Conservation (phyloP, 2,888 invertebrate genomes). For the Mellilla xanthometata region DNA sequence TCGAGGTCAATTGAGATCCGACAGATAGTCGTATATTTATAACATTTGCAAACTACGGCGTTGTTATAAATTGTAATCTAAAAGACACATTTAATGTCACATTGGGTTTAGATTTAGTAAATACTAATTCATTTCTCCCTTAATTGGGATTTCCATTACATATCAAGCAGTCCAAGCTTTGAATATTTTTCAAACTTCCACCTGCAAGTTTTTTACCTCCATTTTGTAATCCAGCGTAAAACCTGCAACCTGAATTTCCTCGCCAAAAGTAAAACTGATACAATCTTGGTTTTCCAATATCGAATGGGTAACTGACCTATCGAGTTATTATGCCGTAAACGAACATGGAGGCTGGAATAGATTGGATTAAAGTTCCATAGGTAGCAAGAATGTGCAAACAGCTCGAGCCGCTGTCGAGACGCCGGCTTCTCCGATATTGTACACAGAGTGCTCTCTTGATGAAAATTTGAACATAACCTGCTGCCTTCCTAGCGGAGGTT, state of each 20-base stretch:
- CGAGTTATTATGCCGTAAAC: slow-evolving; percentile 23
- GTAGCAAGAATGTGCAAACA: slow-evolving; percentile 38
- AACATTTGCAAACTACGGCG: no score
- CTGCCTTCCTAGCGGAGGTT: slow-evolving; percentile 8
- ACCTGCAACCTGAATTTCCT: slow-evolving; percentile 17
- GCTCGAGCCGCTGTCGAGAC: slow-evolving; percentile 41
- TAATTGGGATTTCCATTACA: not conserved
- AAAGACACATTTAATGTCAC: no score
- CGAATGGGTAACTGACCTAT: slow-evolving; percentile 19
- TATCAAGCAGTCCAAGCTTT: not conserved
- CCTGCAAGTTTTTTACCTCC: slow-evolving; percentile 8
- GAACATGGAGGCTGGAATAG: slow-evolving; percentile 20
- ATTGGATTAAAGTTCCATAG: slow-evolving; percentile 43
- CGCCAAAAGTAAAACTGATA: slow-evolving; percentile 22
- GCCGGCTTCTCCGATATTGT: slow-evolving; percentile 39
- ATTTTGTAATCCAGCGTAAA: slow-evolving; percentile 19
- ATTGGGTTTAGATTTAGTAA: no score
- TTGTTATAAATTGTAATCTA: no score
- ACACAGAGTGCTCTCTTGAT: slow-evolving; percentile 41
- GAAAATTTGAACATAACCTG: slow-evolving; percentile 45
- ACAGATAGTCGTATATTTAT: no score
- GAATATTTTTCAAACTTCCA: slow-evolving; percentile 7
- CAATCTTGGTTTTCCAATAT: slow-evolving; percentile 22
- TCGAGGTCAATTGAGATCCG: no score
- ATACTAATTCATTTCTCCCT: not conserved